phyloP scores from a whole-genome alignment of 2,797 vertebrate genomes.

The Scleropages formosus region DNA sequence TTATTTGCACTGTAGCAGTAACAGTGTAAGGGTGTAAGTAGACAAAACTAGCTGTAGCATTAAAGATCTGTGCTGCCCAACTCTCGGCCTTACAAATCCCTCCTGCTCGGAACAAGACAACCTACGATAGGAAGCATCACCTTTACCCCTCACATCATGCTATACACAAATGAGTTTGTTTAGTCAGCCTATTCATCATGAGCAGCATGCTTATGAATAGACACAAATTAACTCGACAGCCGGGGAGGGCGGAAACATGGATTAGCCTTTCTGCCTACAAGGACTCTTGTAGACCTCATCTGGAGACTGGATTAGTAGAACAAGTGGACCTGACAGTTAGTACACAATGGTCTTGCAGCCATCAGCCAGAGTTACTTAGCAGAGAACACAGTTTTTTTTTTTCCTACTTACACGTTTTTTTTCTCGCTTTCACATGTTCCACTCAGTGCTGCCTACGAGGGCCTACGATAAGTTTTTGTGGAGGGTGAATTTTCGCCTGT shows the following conservation, averaged over 20 bases:
- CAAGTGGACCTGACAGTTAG: too few relatives aligned
- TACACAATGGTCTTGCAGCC: too few relatives aligned
- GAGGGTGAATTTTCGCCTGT: too few relatives aligned
- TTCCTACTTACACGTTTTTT: too few relatives aligned
- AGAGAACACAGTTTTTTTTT: too few relatives aligned
- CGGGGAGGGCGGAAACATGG: conserved; percentile 2
- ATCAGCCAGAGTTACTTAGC: too few relatives aligned
- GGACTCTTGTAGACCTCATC: neutral
- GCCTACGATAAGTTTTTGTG: too few relatives aligned
- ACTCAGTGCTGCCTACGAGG: too few relatives aligned
- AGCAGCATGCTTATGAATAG: conserved; percentile 8
- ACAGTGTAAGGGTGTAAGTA: neutral
- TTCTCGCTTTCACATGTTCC: too few relatives aligned
- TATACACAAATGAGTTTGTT: conserved; percentile 21
- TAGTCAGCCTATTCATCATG: conserved; percentile 19
- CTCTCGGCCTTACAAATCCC: conserved; percentile 13
- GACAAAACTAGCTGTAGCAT: neutral
- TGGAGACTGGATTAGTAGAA: neutral
- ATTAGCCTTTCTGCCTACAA: neutral
- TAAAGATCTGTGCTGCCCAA: neutral
- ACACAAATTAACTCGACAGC: neutral
- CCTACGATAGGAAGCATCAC: neutral
- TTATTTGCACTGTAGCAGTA: too few relatives aligned
- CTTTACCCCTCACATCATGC: neutral
- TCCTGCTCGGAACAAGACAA: conserved; percentile 12